Percentiles rank a stretch among this genome's conserved stretches.
These are phyloP conservation scores for Cheilosia pagana DNA, from an alignment of 2,888 invertebrate species.

Conservation along the genomic window DNA sequence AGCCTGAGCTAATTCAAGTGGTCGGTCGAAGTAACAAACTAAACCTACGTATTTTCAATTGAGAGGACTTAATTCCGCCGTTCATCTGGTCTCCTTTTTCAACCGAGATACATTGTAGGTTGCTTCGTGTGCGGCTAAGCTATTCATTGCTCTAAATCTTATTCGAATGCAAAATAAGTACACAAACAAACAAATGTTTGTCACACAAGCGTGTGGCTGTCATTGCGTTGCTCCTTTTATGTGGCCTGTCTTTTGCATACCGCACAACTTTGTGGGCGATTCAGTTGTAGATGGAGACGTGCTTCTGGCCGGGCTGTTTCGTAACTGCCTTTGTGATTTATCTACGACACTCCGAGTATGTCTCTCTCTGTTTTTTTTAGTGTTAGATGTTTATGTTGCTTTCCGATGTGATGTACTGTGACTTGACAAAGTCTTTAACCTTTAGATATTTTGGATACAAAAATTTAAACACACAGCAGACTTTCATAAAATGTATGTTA, in stretches of 20 bases:
- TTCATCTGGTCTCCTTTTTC: background rate
- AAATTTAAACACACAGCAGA: too few species aligned
- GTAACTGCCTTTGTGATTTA: slow-evolving; percentile 24
- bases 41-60: background rate
- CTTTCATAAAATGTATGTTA: too few species aligned
- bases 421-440: background rate
- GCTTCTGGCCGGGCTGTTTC: background rate
- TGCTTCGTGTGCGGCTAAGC: slow-evolving; percentile 54
- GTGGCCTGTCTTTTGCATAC: slow-evolving; percentile 49
- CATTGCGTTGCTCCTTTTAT: slow-evolving; percentile 48
- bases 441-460: too few species aligned
- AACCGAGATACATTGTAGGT: slow-evolving; percentile 46
- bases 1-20: background rate
- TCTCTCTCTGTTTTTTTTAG: background rate
- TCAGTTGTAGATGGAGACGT: slow-evolving; percentile 29
- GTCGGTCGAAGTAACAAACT: background rate
- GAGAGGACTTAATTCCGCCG: background rate
- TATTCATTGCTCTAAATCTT: slow-evolving; percentile 65
- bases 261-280: slow-evolving; percentile 58
- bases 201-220: slow-evolving; percentile 42
- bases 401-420: background rate
- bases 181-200: slow-evolving; percentile 37
- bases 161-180: slow-evolving; percentile 66
- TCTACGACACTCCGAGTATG: background rate
- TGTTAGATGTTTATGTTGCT: background rate